Base-by-base conservation (phyloP, 2,113 vertebrate species). In the Rhinopomastus cyanomelas region DNA sequence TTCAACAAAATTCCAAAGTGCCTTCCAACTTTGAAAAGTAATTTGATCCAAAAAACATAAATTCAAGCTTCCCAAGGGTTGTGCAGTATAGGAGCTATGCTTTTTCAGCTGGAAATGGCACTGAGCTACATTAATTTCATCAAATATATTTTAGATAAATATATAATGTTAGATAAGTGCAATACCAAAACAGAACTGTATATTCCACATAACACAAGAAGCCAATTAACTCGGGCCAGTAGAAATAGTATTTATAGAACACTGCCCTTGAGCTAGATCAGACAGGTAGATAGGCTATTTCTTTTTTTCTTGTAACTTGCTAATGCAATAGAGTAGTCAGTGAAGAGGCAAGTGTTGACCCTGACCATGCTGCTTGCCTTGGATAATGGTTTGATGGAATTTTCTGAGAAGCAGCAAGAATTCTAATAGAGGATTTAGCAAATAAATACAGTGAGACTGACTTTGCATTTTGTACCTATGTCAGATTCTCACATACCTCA, bases 71-170 rank as follows among this genome's bases (percentile, higher is more conserved):
- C 72, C 56, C 68, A 67, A 85, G 16, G 30, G 20, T 37, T 81
- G 37, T 26, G 34, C 16, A 62, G 12, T 51, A 59, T 16, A 77
- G 80, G 82, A 55, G 6, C 15, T 66, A 37, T 81, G 72, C 37
- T 94, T 85, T 89, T 74, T 55, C 81, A 91, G 82, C 73, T 96
- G 82, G 52, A 82, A 6, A 52, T 81, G 18, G n/a, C 66, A 76
- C 46, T 89, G 26, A 89, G 52, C 52, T 88, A 76, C 52, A 89
- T 89, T 73, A 76, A 66, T 88, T 81, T 62, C 27, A 65, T 88
- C 34, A 62, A 12, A 71, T 88, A 71, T 71, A 32, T 71, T 83
- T 83, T 39, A 89, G 42, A 83, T 66, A 91, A 87, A 87, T 51
- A 75, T 29, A 67, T 88, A 77, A 85, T 53, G 36, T n/a, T 61